These are phyloP conservation scores for Silurus lanzhouensis DNA, from an alignment of 2,797 vertebrate genomes.

Conservation along the genomic window DNA sequence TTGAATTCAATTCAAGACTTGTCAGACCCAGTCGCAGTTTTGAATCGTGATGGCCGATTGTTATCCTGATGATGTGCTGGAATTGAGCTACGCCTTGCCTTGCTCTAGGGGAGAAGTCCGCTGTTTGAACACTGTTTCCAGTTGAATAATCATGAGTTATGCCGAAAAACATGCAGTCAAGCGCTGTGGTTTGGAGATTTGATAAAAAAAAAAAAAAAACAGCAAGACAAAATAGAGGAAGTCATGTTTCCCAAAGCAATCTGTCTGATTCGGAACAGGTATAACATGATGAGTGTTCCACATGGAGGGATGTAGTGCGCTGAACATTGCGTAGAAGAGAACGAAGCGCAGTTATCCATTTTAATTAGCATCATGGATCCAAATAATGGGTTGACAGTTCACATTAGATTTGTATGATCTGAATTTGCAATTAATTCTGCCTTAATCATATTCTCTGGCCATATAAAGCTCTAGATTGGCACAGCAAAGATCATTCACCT, in stretches of 20 bases:
- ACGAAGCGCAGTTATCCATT: background rate
- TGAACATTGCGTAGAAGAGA: background rate
- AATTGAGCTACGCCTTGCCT: slow-evolving; percentile 57
- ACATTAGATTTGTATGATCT: background rate
- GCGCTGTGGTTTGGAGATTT: background rate
- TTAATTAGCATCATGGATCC: background rate
- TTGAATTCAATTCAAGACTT: slow-evolving; percentile 43
- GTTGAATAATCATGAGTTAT: background rate
- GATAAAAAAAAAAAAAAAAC: background rate
- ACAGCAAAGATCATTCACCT: background rate
- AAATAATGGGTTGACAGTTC: background rate
- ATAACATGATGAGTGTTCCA: background rate
- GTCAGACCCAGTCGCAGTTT: slow-evolving; percentile 47
- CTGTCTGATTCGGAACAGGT: background rate
- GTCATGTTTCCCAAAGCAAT: background rate
- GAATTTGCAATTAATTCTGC: background rate
- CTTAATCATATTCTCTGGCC: background rate
- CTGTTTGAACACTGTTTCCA: slow-evolving; percentile 45
- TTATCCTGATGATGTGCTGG: slow-evolving; percentile 40
- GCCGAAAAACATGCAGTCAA: no score
- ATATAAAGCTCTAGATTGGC: background rate
- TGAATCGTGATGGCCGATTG: slow-evolving; percentile 58
- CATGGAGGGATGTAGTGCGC: background rate
- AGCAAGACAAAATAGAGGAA: background rate
- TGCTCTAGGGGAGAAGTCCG: background rate